phyloP scores from a whole-genome alignment of 2,888 invertebrate genomes.

The Congeria kusceri region DNA sequence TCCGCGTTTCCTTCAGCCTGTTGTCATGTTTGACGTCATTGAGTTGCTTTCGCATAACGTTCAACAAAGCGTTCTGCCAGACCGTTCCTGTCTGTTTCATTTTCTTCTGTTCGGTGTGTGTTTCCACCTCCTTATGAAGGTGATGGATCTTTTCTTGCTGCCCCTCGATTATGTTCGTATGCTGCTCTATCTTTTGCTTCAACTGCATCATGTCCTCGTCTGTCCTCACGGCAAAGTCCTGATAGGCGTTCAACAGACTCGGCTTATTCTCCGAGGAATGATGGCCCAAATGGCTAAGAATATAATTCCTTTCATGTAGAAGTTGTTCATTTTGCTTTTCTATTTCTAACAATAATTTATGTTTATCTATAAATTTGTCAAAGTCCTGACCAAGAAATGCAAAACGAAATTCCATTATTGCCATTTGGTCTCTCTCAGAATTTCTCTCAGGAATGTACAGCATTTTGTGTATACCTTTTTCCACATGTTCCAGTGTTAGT shows the following conservation, averaged over 20 bases:
- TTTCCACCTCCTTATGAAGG: constrained; percentile 55
- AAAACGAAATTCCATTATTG: constrained; percentile 63
- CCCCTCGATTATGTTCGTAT: constrained; percentile 56
- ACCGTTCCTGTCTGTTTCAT: constrained; percentile 65
- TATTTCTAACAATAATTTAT: constrained; percentile 64
- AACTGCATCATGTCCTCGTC: constrained; percentile 71
- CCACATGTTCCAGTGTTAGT: constrained; percentile 38
- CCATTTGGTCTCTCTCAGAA: constrained; percentile 64
- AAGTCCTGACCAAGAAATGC: constrained; percentile 71
- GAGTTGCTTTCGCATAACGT: constrained; percentile 75
- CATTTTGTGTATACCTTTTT: constrained; percentile 49
- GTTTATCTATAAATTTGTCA: constrained; percentile 68
- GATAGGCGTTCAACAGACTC: constrained; percentile 70
- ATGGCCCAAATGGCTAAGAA: constrained; percentile 73
- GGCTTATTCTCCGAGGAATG: constrained; percentile 47
- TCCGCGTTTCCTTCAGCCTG: constrained; percentile 71
- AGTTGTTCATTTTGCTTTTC: constrained; percentile 72
- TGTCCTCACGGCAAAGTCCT: constrained; percentile 69
- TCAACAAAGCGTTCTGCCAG: constrained; percentile 77
- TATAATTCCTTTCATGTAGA: constrained; percentile 73
- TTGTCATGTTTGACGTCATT: constrained; percentile 71
- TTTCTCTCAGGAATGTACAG: constrained; percentile 49
- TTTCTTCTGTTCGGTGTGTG: constrained; percentile 35
- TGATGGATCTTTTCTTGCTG: constrained; percentile 58
- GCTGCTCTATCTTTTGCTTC: constrained; percentile 63